Evolutionary conservation across 2,888 invertebrate genomes (phyloP), one percentile per base, ranked within the genome.

Genomic region (Zaprionus bogoriensis): DNA sequence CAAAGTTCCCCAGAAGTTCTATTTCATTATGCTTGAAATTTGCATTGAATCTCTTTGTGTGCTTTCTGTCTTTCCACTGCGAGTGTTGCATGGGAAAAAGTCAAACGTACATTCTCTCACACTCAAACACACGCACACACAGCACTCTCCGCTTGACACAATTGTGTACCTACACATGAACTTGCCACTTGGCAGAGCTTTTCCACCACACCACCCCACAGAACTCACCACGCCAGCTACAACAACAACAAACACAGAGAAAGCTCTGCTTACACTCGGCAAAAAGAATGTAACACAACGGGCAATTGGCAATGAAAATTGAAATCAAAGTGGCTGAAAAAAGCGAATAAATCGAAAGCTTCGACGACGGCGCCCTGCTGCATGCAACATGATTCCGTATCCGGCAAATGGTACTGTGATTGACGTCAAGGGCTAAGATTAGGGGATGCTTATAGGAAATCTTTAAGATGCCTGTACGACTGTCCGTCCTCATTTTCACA

Each of bases 121-220:
- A 42, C 44, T 22, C 38, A 4, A 17, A 36, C 32, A 41, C 12
- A 14, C 14, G 44, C 42, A 28, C 28, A 36, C 22, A 32, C 23
- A 32, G 53, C 67, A 57, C 41, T 42, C 52, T 55, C 50, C 55
- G 50, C 57, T 68, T 63, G 76, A 63, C 80, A 68, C 68, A 75
- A 64, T 74, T 85, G 76, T 82, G 73, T 85, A 79, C 78, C 85
- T 84, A 85, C 63, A 67, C 67, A 72, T 70, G 78, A 84, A 74
- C 69, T 77, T 83, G 80, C 62, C 42, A 64, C 57, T 57, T 46
- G 63, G 27, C 25, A 62, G 51, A 85, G 79, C 83, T 78, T 80
- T 81, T 63, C n/a, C 62, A 64, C 61, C 66, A 55, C 64, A 44
- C 39, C 46, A 39, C 51, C 32, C 69, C 46, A 69, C 51, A 63